Evolutionary conservation across 2,797 vertebrate genomes (phyloP), one percentile per base, ranked within the genome.

Genomic region (Poeciliopsis infans): DNA sequence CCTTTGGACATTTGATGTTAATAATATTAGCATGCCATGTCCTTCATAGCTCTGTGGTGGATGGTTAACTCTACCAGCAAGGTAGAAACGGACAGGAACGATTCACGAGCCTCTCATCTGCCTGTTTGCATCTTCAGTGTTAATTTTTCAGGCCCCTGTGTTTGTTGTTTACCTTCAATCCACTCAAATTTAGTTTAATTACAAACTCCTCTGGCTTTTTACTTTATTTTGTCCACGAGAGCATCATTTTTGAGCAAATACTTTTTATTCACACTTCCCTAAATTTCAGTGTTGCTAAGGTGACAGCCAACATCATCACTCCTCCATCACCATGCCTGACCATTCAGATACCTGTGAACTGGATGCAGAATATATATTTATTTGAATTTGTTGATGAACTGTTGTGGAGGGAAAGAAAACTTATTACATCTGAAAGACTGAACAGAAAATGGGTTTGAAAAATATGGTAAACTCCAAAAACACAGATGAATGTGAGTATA

Each of bases 1-100:
- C 89, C 90, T 88, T 82, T 83, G 87, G 84, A 95, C 91, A 94
- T 94, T 89, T 93, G 93, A 94, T 94, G 90, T 88, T 88, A 93
- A 89, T 91, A 90, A 93, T 91, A 93, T 93, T 89, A 91, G 85
- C 87, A 84, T 90, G 86, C 79, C 75, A 85, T 90, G 82, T 86
- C 84, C 81, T 74, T 80, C 77, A 49, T 71, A 76, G 78, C 46
- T 77, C 75, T 76, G 12, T 15, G 4, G 39, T 51, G 68, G 16
- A 55, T 43, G 39, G 76, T 79, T 81, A 84, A 81, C 61, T 39
- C 75, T 69, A 82, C 61, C 47, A 74, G 4, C 66, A 43, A 64
- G 70, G 70, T 53, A 71, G 51, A 77, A 73, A 79, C 33, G 59
- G 49, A 39, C 33, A 57, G 55, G 49, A 51, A 47, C 16, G 31